phyloP scores from a whole-genome alignment of 2,113 vertebrate genomes.

The Menura novaehollandiae region DNA sequence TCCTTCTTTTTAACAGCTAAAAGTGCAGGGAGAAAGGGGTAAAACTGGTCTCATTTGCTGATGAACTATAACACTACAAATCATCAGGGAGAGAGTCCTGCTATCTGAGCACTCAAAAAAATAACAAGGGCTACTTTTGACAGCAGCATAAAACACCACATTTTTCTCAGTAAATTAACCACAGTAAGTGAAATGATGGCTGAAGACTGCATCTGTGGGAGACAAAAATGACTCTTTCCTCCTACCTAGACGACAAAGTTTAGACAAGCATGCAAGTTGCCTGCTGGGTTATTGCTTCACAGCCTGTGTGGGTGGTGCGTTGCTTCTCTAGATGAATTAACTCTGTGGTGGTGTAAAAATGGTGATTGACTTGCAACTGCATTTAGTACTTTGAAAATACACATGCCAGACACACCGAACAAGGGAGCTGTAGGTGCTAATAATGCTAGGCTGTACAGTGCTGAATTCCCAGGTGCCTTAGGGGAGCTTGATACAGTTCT shows the following conservation, averaged over 20 bases:
- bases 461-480: neutral
- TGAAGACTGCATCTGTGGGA: neutral
- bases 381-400: neutral
- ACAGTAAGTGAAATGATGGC: neutral
- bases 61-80: neutral
- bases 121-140: neutral
- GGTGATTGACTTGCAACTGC: neutral
- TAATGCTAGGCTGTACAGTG: neutral
- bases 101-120: neutral
- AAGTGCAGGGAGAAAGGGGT: neutral
- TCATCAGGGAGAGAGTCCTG: neutral
- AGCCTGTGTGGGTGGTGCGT: neutral
- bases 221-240: neutral
- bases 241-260: neutral
- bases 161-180: constrained; percentile 34
- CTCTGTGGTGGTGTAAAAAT: neutral
- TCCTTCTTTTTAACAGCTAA: neutral
- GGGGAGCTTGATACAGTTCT: neutral
- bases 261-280: neutral
- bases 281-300: neutral
- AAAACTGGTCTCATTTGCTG: neutral
- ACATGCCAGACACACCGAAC: fast-evolving
- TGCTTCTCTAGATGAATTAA: neutral
- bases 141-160: neutral
- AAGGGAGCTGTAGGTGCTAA: neutral